Base-by-base conservation (phyloP, 1,140 invertebrate species). In the Drosophila busckii region DNA sequence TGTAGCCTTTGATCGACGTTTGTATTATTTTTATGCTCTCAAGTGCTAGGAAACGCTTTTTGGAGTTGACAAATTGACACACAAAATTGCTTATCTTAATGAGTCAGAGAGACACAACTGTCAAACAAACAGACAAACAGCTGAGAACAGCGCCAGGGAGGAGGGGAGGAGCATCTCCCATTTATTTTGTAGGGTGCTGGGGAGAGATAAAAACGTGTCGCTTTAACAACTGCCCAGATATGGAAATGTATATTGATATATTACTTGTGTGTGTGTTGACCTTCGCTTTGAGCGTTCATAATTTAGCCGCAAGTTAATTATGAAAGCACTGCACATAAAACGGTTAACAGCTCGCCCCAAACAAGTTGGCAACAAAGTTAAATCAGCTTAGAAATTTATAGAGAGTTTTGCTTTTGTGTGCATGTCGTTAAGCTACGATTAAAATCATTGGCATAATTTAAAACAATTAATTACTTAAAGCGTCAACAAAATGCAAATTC, bases 81-180 rank as follows among this genome's bases (percentile, higher is more conserved):
- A 73, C 58, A 44, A 50, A 80, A 65, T 73, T 80, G 68, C 75
- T 80, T 78, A 82, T 82, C 71, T 69, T 46, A 73, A 73, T 78
- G 73, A 78, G 49, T 82, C 73, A 80, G 48, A 69, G 25, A 25
- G n/a, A n/a, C n/a, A n/a, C n/a, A n/a, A n/a, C n/a, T n/a, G n/a
- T n/a, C n/a, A n/a, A n/a, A n/a, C n/a, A n/a, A 4, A n/a, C 13
- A n/a, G 6, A 34, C 3, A 16, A 44, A 37, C 26, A 4, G 19
- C 17, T 52, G 46, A 25, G 34, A 28, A 17, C 48, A 29, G 35
- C 23, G 1, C 28, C 42, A 46, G 15, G 10, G 13, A 22, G 4
- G 1, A 17, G 7, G 8, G 9, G 31, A 9, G 13, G 12, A 6
- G 28, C 29, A 44, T 44, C 25, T 29, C 29, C n/a, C n/a, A 3